Evolutionary conservation across 2,888 invertebrate species (phyloP).

Genomic region (Thalpophila matura): DNA sequence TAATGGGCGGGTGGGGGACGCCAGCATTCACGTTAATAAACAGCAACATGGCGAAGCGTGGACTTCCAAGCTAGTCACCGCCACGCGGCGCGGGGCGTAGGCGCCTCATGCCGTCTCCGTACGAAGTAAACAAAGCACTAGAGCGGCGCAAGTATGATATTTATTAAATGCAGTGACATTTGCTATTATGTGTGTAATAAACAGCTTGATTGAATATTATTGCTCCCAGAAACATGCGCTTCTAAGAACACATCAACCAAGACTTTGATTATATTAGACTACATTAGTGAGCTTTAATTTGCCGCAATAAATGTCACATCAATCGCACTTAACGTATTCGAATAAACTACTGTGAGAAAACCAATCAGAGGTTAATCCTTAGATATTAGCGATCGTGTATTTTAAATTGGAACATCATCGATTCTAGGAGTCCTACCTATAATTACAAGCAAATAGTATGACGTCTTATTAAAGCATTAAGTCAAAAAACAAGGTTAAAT

Average conservation of each 20-base stretch:
- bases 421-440: constrained; percentile 36
- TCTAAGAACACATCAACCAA: constrained; percentile 46
- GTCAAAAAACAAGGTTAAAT: constrained; percentile 49
- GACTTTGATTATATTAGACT: constrained; percentile 40
- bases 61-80: constrained; percentile 5
- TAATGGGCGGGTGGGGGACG: constrained; percentile 85
- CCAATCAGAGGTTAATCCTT: constrained; percentile 44
- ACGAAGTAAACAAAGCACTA: constrained; percentile 24
- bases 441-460: constrained; percentile 45
- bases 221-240: constrained; percentile 32
- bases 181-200: constrained; percentile 25
- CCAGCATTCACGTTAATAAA: constrained; percentile 86
- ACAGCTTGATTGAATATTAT: constrained; percentile 38
- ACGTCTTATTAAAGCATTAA: constrained; percentile 48
- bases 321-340: constrained; percentile 41
- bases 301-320: constrained; percentile 50
- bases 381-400: constrained; percentile 33
- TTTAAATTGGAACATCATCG: constrained; percentile 37
- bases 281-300: constrained; percentile 46
- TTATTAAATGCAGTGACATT: constrained; percentile 15
- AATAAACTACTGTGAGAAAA: constrained; percentile 30
- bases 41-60: constrained; percentile 48
- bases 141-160: neutral
- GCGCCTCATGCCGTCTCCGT: neutral
- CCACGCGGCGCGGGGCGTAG: constrained; percentile 4